Base-by-base conservation (phyloP, 2,113 vertebrate species). In the Pampusana beccarii region DNA sequence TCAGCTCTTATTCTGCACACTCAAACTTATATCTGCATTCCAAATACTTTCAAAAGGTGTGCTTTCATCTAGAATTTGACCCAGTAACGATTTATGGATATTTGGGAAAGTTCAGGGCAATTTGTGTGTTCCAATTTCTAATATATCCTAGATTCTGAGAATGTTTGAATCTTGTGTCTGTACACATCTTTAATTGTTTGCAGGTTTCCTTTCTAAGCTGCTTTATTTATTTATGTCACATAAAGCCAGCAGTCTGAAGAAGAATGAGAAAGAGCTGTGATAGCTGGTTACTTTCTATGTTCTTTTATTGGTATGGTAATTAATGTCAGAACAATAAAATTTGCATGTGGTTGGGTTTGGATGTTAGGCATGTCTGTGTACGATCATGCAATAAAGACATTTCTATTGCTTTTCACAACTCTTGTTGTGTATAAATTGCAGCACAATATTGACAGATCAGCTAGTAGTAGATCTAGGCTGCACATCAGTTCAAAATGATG, bases 361-460 rank as follows among this genome's bases (percentile, higher is more conserved):
- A 89, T 91, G 9, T 66, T 65, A 69, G 46, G 31, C 23, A 28
- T 70, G 44, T 84, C 44, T 86, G 40, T 33, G 53, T 54, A 40
- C 31, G 71, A 5, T 84, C 21, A 66, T 69, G 25, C n/a, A 84
- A 29, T 64, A 28, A 66, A 79, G 65, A 65, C 11, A 46, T 29
- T 82, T 86, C 92, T 89, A 81, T 36, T 84, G 44, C 44, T 93
- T 94, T 92, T 84, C 73, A 61, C 34, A 75, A 36, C 44, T 72
- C 60, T 54, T 23, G 21, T 31, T 74, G 58, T 48, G 34, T 71
- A 65, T 60, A 92, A 86, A 48, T 67, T 57, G 44, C 64, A 74
- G 48, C 48, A 75, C 44, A 44, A 3, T 85, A 78, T 57, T 92
- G 57, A 74, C 61, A 91, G 61, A 81, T 86, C 28, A 86, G 38